These are phyloP conservation scores for Callorhinus ursinus DNA, from an alignment of 2,113 vertebrate species.

Conservation along the genomic window DNA sequence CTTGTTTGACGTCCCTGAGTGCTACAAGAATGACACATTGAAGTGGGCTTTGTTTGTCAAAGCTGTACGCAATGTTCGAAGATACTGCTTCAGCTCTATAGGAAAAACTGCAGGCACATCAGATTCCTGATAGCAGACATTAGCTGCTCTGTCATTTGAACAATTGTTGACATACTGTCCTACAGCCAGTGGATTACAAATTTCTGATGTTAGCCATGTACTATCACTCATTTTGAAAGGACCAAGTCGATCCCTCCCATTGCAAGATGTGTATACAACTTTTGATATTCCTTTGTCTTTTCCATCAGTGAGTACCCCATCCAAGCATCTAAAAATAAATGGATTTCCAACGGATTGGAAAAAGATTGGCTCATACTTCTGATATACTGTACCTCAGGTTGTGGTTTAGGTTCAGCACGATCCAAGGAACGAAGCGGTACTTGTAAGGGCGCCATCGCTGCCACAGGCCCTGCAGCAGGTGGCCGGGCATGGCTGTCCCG, in stretches of 20 bases:
- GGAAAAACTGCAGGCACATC: slow-evolving; percentile 93
- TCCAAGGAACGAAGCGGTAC: no score
- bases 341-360: slow-evolving; percentile 96
- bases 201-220: slow-evolving; percentile 90
- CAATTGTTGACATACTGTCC: slow-evolving; percentile 98
- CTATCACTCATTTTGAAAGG: slow-evolving; percentile 91
- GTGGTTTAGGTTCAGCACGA: no score
- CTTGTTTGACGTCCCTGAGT: slow-evolving; percentile 90
- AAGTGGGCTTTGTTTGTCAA: slow-evolving; percentile 85
- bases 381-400: slow-evolving; percentile 91
- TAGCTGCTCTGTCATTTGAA: slow-evolving; percentile 91
- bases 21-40: slow-evolving; percentile 94
- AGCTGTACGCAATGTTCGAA: slow-evolving; percentile 93
- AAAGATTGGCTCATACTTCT: slow-evolving; percentile 93
- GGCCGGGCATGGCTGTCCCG: no score
- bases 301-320: slow-evolving; percentile 94
- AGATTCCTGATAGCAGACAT: slow-evolving; percentile 96
- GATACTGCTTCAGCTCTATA: slow-evolving; percentile 91
- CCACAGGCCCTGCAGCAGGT: no score
- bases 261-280: slow-evolving; percentile 94
- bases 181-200: slow-evolving; percentile 91
- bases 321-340: slow-evolving; percentile 96
- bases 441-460: no score
- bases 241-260: slow-evolving; percentile 91
- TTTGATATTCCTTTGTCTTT: slow-evolving; percentile 95